A percentile compares a stretch with the other conserved stretches of the same genome.
Conservation (phyloP, 1,140 invertebrate species). For the Meloidogyne hapla region DNA sequence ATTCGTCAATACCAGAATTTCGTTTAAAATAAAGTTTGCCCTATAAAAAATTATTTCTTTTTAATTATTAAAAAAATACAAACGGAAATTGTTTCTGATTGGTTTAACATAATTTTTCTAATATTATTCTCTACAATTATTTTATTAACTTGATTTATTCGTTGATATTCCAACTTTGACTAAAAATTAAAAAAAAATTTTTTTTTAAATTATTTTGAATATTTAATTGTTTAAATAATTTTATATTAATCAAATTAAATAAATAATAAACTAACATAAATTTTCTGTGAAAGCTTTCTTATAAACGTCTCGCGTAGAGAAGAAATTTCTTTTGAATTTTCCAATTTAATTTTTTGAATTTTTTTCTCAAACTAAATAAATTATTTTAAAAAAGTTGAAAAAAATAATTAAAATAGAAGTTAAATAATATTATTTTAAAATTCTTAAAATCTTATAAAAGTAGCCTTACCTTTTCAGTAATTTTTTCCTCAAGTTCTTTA, state of each 20-base stretch:
- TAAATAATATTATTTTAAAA: too few relatives aligned
- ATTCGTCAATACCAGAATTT: too few relatives aligned
- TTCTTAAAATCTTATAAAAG: too few relatives aligned
- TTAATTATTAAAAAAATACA: neutral
- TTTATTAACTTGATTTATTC: too few relatives aligned
- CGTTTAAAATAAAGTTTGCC: too few relatives aligned
- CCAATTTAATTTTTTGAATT: neutral
- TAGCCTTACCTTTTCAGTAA: neutral
- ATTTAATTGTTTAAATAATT: neutral
- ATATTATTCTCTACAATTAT: too few relatives aligned
- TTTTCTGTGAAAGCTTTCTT: neutral
- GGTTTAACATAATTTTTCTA: neutral
- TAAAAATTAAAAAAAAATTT: too few relatives aligned
- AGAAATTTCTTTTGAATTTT: slow-evolving; percentile 4
- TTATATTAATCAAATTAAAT: neutral
- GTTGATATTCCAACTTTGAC: too few relatives aligned
- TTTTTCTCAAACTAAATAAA: neutral
- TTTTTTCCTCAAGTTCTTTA: neutral
- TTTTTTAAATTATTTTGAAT: neutral
- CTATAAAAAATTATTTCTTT: neutral
- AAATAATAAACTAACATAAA: neutral
- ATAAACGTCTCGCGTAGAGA: neutral
- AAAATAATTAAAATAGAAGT: too few relatives aligned
- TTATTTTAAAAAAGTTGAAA: too few relatives aligned
- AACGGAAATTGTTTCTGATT: neutral